Conservation (phyloP, 2,888 invertebrate genomes). For the Ecdyonurus torrentis region DNA sequence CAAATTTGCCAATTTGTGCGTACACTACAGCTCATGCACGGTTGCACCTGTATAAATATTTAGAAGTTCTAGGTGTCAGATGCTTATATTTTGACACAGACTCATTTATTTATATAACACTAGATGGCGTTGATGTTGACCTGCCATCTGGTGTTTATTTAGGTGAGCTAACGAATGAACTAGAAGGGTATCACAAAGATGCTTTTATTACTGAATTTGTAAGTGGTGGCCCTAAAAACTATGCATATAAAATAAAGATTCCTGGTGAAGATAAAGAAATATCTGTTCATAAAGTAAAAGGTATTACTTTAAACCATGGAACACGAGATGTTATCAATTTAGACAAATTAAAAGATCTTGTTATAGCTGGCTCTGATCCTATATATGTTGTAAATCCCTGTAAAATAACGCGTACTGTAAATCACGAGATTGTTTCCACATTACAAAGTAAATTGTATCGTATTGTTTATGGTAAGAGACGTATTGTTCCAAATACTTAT, state of each 20-base stretch:
- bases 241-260: conserved; percentile 17
- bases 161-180: conserved; percentile 23
- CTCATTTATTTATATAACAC: no score
- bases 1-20: conserved; percentile 20
- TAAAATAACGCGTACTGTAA: no score
- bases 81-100: conserved; percentile 24
- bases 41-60: conserved; percentile 19
- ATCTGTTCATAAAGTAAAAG: conserved; percentile 17
- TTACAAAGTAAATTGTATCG: no score
- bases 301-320: conserved; percentile 15
- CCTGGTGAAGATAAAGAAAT: conserved; percentile 3
- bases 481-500: no score
- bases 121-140: no score
- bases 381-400: no score
- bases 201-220: conserved; percentile 21
- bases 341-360: conserved; percentile 12
- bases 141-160: conserved; percentile 18
- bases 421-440: no score
- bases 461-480: no score
- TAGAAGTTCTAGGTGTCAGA: conserved; percentile 18
- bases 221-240: conserved; percentile 22
- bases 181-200: conserved; percentile 16
- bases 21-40: conserved; percentile 22
- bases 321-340: conserved; percentile 13
- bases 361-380: conserved; percentile 4